Base-by-base conservation (phyloP, 2,113 vertebrate genomes). In the Rhegmatorhina hoffmannsi region DNA sequence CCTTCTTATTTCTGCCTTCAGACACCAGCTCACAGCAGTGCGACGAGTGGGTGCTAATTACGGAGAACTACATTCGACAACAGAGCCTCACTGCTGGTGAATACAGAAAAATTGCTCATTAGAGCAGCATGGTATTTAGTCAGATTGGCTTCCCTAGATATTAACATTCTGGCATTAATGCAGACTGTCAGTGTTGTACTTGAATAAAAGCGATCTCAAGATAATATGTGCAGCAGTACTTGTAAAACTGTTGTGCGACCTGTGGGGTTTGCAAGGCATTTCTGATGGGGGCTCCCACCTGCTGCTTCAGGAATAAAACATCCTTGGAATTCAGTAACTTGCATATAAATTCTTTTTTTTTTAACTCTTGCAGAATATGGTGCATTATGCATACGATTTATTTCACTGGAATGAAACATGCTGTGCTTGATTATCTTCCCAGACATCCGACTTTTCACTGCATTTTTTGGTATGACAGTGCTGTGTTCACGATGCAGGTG, bases 21-120 rank as follows among this genome's bases (percentile, higher is more conserved):
- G 90, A 93, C 87, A 50, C 12, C 83, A 74, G 79, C 89, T 95
- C 82, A 6, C 78, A 94, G 70, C 93, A 90, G 68, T 24, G 81
- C 66, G 75, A 94, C 46, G 94, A 97, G 96, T 94, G 91, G 92
- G 94, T 83, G 81, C 84, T 94, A 95, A 96, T 97, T 97, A 94
- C 3, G 43, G 88, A 91, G 90, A 92, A 11, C 74, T 74, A 68
- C 88, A 73, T 77, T 94, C 69, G 0, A 94, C 90, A 97, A 95
- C 95, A 95, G 92, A 96, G 83, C 44, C 84, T 17, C 75, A 73
- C 92, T 95, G 85, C 93, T 92, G 89, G 43, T 91, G 89, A 96
- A 94, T 96, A 93, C 93, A 96, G 92, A 94, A 55, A 96, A 96
- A 96, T 89, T 92, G 89, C 94, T 96, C 75, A 96, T 96, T 97